Conservation (phyloP, 2,888 invertebrate species). For the Trachelus iudaicus region DNA sequence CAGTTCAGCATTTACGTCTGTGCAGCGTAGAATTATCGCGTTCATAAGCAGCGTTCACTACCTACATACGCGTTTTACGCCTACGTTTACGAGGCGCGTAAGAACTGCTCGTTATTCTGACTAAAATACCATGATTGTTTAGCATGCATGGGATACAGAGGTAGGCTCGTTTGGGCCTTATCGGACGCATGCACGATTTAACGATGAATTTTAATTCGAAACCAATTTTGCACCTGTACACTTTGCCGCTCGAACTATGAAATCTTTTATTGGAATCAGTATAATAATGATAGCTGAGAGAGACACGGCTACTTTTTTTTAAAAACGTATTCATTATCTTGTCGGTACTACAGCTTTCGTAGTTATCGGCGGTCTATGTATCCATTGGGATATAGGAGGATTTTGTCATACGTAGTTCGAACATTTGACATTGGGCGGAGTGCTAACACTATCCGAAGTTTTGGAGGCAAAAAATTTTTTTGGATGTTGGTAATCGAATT, state of each 20-base stretch:
- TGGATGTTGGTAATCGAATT: not conserved
- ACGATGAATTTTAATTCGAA: not conserved
- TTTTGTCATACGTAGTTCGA: not conserved
- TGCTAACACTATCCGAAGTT: not conserved
- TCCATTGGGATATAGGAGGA: not conserved
- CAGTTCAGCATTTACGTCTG: not conserved
- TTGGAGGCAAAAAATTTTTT: not conserved
- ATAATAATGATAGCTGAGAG: not conserved
- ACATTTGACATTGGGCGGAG: not conserved
- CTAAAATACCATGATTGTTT: not conserved
- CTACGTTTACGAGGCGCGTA: not conserved
- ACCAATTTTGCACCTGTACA: not conserved
- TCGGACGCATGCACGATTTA: not conserved
- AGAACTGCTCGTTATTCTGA: not conserved
- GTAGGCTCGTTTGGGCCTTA: not conserved
- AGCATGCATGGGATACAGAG: not conserved
- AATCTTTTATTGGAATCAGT: not conserved
- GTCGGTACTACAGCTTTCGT: not conserved
- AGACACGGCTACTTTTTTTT: too few species aligned
- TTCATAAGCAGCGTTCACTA: not conserved
- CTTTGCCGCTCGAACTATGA: not conserved
- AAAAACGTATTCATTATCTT: not conserved
- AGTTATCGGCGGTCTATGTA: not conserved
- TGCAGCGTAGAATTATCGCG: not conserved
- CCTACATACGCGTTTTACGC: not conserved